Evolutionary conservation across 2,113 vertebrate species (phyloP).

Genomic region (Callocephalon fimbriatum): DNA sequence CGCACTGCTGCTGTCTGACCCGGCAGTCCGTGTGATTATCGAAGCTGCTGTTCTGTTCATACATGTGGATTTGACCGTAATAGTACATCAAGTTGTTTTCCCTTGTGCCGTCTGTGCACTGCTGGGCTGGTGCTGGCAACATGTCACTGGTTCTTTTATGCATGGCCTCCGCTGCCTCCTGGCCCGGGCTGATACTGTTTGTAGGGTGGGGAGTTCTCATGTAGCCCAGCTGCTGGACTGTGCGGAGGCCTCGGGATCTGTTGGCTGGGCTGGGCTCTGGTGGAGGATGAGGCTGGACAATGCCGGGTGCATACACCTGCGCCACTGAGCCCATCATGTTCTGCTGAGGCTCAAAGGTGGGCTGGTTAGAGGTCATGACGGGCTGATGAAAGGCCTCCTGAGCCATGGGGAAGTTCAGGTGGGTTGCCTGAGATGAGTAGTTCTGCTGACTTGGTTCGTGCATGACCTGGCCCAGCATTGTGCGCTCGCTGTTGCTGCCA

Average conservation of each 20-base stretch:
- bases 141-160: slow-evolving; percentile 79
- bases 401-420: slow-evolving; percentile 53
- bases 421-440: slow-evolving; percentile 79
- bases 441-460: slow-evolving; percentile 68
- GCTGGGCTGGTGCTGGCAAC: slow-evolving; percentile 49
- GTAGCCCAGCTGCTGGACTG: slow-evolving; percentile 80
- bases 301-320: slow-evolving; percentile 51
- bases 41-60: slow-evolving; percentile 79
- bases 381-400: slow-evolving; percentile 76
- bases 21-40: slow-evolving; percentile 76
- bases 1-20: slow-evolving; percentile 68
- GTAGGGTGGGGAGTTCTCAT: slow-evolving; percentile 74
- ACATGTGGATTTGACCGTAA: slow-evolving; percentile 92
- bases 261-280: slow-evolving; percentile 78
- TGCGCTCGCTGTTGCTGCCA: slow-evolving; percentile 61
- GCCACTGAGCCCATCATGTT: slow-evolving; percentile 37
- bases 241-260: slow-evolving; percentile 76
- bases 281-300: slow-evolving; percentile 89
- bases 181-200: slow-evolving; percentile 56
- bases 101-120: slow-evolving; percentile 47
- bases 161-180: slow-evolving; percentile 78
- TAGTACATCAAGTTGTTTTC: slow-evolving; percentile 83
- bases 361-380: slow-evolving; percentile 75
- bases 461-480: slow-evolving; percentile 68
- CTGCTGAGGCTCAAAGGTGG: slow-evolving; percentile 78